Conservation (phyloP, 92 coral and sea anemone genomes). For the Umimayanthus chanpuru region DNA sequence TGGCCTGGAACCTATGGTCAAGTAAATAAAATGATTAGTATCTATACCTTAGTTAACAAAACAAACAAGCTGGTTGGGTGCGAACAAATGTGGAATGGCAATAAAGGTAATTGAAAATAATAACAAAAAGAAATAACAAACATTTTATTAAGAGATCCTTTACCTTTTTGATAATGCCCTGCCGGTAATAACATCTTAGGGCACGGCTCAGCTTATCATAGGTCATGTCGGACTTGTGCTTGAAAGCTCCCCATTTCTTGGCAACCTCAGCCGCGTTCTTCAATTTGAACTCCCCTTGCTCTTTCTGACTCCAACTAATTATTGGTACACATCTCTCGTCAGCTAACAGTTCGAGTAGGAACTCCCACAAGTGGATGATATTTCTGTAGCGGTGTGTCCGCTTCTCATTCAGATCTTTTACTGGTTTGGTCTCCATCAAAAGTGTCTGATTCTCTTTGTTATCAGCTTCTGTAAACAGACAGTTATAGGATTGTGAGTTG, state of each 20-base stretch:
- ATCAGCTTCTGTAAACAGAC: constrained; percentile 9
- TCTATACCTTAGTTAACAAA: background rate
- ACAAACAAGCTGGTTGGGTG: too few species aligned
- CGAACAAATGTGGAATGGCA: background rate
- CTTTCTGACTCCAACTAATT: constrained; percentile 88
- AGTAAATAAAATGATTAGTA: background rate
- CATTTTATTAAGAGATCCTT: background rate
- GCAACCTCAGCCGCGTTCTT: constrained; percentile 87
- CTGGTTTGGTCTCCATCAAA: background rate
- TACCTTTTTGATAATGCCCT: constrained; percentile 92
- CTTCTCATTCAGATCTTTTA: background rate
- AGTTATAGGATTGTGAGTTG: background rate
- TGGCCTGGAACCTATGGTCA: constrained; percentile 32
- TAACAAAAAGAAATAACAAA: too few species aligned
- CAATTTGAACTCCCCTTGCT: constrained; percentile 80
- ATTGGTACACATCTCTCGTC: constrained; percentile 65
- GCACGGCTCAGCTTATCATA: constrained; percentile 96
- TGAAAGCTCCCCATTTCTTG: constrained; percentile 85
- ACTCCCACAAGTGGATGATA: constrained; percentile 94
- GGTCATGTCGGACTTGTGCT: constrained; percentile 83
- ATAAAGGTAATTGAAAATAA: background rate
- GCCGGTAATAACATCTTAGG: constrained; percentile 80
- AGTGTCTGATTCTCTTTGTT: constrained; percentile 14
- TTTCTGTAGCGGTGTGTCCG: constrained; percentile 70
- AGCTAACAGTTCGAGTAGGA: constrained; percentile 74